Conservation (phyloP, 2,888 invertebrate genomes). For the Melanotus villosus region DNA sequence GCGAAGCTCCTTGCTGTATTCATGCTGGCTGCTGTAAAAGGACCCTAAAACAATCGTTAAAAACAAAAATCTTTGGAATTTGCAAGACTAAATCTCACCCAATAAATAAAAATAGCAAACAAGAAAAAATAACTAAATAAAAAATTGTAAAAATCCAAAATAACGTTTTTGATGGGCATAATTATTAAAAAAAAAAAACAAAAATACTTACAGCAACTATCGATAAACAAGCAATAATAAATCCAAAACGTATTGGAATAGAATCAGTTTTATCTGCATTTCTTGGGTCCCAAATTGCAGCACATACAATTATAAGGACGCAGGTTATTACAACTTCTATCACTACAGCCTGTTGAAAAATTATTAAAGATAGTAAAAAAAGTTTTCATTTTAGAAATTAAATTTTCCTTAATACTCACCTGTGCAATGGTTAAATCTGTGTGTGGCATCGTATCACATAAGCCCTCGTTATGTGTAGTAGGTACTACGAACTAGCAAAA, state of each 20-base stretch:
- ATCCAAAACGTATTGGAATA: constrained; percentile 77
- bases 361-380: not conserved
- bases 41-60: constrained; percentile 72
- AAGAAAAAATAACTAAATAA: too few relatives aligned
- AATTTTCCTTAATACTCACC: too few relatives aligned
- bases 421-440: constrained; percentile 13
- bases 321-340: constrained; percentile 78
- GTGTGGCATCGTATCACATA: constrained; percentile 30
- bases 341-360: constrained; percentile 70
- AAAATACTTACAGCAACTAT: constrained; percentile 73
- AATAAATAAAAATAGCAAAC: too few relatives aligned
- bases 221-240: constrained; percentile 77
- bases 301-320: constrained; percentile 76
- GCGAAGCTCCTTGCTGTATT: constrained; percentile 79
- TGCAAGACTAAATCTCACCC: too few relatives aligned
- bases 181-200: too few relatives aligned
- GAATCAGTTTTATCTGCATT: constrained; percentile 77
- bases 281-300: constrained; percentile 81
- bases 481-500: constrained; percentile 24
- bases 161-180: too few relatives aligned
- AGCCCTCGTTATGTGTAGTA: not conserved
- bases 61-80: too few relatives aligned
- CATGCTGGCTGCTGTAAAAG: constrained; percentile 80
- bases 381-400: not conserved
- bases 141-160: too few relatives aligned